These are phyloP conservation scores for Eclectus roratus DNA, from an alignment of 2,113 vertebrate species.

Conservation along the genomic window DNA sequence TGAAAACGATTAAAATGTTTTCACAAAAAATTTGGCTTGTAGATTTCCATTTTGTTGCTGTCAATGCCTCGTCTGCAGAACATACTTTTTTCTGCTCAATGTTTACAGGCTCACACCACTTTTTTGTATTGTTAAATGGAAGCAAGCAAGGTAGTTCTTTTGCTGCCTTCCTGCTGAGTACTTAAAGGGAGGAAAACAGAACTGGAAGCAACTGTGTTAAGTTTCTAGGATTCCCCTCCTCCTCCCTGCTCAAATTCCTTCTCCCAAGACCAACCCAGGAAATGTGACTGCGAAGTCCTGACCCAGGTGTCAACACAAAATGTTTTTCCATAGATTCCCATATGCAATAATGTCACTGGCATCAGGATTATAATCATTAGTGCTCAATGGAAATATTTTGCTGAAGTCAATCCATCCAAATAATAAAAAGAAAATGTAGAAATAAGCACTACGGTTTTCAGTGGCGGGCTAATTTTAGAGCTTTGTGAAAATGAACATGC, in stretches of 20 bases:
- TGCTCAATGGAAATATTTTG: neutral
- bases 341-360: neutral
- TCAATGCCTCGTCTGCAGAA: neutral
- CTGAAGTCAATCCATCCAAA: neutral
- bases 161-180: neutral
- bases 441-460: neutral
- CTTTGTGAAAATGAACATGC: neutral
- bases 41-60: constrained; percentile 42
- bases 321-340: neutral
- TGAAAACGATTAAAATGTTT: constrained; percentile 53
- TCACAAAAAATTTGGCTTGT: constrained; percentile 42
- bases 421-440: neutral
- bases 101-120: neutral
- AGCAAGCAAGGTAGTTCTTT: neutral
- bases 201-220: neutral
- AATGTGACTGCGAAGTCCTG: neutral
- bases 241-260: neutral
- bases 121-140: neutral
- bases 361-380: neutral
- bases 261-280: neutral
- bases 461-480: neutral
- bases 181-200: neutral
- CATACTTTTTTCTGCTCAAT: neutral
- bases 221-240: neutral
- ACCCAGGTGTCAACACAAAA: neutral